Conservation (phyloP, 1,140 invertebrate species). For the Amphibalanus amphitrite region DNA sequence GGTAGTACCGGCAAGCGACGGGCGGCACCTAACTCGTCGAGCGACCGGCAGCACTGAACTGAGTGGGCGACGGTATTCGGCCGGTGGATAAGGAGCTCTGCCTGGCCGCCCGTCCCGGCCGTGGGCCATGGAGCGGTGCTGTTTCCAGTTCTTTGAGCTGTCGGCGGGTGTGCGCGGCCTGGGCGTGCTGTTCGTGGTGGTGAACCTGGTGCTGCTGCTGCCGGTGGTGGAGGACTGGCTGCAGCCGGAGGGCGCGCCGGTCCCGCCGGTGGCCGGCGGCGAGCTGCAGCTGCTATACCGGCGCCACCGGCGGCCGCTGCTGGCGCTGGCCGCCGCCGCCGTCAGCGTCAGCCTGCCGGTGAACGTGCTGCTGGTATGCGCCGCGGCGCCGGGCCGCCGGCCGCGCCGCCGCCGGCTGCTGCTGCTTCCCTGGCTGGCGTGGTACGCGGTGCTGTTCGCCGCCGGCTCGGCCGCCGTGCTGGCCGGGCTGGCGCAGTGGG, state of each 20-base stretch:
- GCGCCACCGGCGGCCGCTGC: not conserved
- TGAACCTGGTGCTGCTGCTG: slow-evolving; percentile 10
- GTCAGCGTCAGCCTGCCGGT: not conserved
- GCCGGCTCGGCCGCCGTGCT: not conserved
- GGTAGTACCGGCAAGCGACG: too few species aligned
- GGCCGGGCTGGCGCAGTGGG: not conserved
- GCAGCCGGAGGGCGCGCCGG: slow-evolving; percentile 21
- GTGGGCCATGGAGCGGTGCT: slow-evolving; percentile 4
- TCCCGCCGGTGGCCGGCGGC: not conserved
- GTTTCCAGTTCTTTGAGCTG: slow-evolving; percentile 20
- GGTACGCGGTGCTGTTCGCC: slow-evolving; percentile 4
- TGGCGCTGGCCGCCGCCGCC: not conserved
- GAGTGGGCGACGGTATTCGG: too few species aligned
- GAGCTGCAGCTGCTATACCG: slow-evolving; percentile 7
- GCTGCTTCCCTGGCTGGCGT: not conserved
- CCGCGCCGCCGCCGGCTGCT: not conserved
- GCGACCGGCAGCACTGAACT: too few species aligned
- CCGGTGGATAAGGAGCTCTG: too few species aligned
- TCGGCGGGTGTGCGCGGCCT: slow-evolving; percentile 21
- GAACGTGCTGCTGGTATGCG: not conserved
- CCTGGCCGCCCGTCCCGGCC: not conserved
- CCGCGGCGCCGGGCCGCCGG: too few species aligned
- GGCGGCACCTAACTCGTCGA: too few species aligned
- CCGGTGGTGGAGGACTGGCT: not conserved
- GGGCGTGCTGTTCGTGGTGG: not conserved